phyloP scores from a whole-genome alignment of 2,797 vertebrate species.

The Salarias fasciatus region DNA sequence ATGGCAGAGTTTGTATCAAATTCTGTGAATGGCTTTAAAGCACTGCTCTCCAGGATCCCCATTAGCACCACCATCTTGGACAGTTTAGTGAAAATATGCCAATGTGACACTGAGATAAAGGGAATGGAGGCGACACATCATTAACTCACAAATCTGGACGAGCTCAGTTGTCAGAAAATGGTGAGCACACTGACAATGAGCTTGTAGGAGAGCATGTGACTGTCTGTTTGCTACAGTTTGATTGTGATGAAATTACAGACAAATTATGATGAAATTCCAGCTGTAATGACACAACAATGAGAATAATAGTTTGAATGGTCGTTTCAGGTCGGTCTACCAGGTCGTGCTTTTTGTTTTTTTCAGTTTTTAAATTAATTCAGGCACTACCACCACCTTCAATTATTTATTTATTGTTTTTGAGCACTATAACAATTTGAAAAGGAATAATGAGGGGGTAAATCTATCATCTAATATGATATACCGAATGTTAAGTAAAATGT shows the following conservation, averaged over 20 bases:
- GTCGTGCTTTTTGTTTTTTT: too few species aligned
- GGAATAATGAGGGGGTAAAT: too few species aligned
- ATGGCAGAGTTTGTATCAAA: slow-evolving; percentile 21
- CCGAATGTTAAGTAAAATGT: too few species aligned
- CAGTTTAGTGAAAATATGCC: slow-evolving; percentile 33
- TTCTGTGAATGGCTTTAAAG: slow-evolving; percentile 16
- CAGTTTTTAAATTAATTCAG: too few species aligned
- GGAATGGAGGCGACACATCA: slow-evolving; percentile 25
- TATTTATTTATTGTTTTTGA: too few species aligned
- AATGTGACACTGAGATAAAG: slow-evolving; percentile 20
- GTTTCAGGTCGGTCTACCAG: too few species aligned
- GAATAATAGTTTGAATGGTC: too few species aligned
- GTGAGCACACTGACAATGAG: slow-evolving; percentile 9
- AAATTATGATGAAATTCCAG: slow-evolving; percentile 5
- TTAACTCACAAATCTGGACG: slow-evolving; percentile 39
- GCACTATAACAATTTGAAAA: too few species aligned
- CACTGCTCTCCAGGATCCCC: slow-evolving; percentile 7
- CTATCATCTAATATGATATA: too few species aligned
- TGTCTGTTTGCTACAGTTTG: slow-evolving; percentile 2
- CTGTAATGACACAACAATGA: background rate
- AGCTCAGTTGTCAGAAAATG: slow-evolving; percentile 29
- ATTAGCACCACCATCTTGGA: slow-evolving; percentile 31
- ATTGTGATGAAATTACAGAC: slow-evolving; percentile 2
- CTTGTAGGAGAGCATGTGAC: slow-evolving; percentile 17
- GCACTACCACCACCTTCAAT: too few species aligned